phyloP scores from a whole-genome alignment of 2,888 invertebrate genomes.

The Drosophila planitibia region DNA sequence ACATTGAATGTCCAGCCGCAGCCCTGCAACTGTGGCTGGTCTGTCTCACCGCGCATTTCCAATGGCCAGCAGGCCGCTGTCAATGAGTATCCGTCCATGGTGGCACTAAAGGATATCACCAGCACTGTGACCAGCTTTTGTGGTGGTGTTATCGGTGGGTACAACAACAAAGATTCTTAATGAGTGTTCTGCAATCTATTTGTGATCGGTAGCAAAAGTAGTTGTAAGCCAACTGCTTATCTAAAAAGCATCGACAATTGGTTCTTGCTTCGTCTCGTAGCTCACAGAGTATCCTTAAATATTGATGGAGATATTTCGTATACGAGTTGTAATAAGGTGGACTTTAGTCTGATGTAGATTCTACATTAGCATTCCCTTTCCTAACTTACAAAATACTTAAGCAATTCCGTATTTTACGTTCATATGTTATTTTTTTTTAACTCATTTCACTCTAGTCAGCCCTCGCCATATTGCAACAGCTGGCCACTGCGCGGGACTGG shows the following conservation, averaged over 20 bases:
- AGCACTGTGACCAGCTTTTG: conserved; percentile 82
- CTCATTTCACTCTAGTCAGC: conserved; percentile 63
- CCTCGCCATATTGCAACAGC: conserved; percentile 86
- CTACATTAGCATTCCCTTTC: background rate
- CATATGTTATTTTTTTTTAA: background rate
- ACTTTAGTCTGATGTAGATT: background rate
- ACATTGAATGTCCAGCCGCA: conserved; percentile 55
- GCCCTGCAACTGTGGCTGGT: conserved; percentile 84
- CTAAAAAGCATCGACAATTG: background rate
- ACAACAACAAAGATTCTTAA: background rate
- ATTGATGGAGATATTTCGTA: background rate
- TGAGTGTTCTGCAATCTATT: background rate
- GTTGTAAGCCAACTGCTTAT: background rate
- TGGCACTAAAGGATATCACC: conserved; percentile 83
- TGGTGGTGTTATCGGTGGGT: conserved; percentile 85
- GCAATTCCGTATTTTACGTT: background rate
- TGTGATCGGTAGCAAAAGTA: background rate
- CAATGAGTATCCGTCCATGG: conserved; percentile 88
- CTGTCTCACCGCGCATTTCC: conserved; percentile 85
- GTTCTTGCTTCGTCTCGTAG: background rate
- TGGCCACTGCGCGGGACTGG: conserved; percentile 85
- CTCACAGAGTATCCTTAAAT: background rate
- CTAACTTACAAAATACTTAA: background rate
- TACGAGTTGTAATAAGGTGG: background rate
- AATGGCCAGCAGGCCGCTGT: conserved; percentile 86